Conservation (phyloP, 2,888 invertebrate genomes). For the Philaethria dido region DNA sequence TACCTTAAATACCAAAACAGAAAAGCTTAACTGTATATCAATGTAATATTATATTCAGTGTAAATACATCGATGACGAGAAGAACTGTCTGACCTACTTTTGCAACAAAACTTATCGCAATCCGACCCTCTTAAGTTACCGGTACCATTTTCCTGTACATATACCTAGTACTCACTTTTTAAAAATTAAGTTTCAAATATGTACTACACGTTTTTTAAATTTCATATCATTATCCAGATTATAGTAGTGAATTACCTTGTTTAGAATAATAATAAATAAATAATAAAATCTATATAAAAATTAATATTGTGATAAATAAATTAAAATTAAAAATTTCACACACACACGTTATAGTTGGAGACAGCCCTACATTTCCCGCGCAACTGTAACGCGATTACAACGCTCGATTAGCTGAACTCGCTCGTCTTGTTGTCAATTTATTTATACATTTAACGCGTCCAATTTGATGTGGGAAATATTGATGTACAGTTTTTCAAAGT, state of each 20-base stretch:
- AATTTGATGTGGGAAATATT: constrained; percentile 1
- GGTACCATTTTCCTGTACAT: background rate
- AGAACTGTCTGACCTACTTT: constrained; percentile 11
- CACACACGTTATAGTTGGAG: background rate
- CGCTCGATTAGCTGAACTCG: constrained; percentile 38
- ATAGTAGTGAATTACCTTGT: no score
- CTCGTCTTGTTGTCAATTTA: constrained; percentile 32
- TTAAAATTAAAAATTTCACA: background rate
- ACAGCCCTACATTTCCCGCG: constrained; percentile 31
- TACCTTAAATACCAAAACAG: background rate
- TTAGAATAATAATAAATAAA: no score
- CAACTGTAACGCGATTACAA: constrained; percentile 37
- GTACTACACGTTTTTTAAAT: no score
- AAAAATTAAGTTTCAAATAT: background rate
- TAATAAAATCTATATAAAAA: no score
- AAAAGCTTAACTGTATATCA: background rate
- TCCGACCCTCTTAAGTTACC: background rate
- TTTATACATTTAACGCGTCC: constrained; percentile 28
- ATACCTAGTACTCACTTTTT: no score
- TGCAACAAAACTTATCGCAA: background rate
- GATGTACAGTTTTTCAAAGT: background rate
- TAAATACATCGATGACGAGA: background rate
- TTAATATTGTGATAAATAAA: no score
- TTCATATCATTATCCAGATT: no score
- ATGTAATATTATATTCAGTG: background rate